phyloP scores from a whole-genome alignment of 2,888 invertebrate species.

The Liodrosophila aerea region DNA sequence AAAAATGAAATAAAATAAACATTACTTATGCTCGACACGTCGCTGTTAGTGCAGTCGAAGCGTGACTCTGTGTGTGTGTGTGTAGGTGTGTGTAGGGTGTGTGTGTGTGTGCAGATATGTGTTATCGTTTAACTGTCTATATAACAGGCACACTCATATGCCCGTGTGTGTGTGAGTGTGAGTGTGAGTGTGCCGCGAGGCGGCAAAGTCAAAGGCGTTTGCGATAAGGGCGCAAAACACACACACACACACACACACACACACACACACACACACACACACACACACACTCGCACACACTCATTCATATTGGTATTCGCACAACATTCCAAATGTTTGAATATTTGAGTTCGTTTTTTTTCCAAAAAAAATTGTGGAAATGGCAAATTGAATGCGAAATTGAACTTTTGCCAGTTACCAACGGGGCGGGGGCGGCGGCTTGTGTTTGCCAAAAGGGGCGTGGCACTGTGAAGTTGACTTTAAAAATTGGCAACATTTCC shows the following conservation, averaged over 20 bases:
- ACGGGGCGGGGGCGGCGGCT: background rate
- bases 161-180: constrained; percentile 10
- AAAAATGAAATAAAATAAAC: constrained; percentile 53
- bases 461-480: constrained; percentile 8
- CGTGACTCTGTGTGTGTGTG: constrained; percentile 27
- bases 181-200: constrained; percentile 8
- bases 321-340: constrained; percentile 51
- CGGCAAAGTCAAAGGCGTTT: constrained; percentile 53
- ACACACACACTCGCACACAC: background rate
- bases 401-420: constrained; percentile 63
- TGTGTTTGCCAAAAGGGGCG: background rate
- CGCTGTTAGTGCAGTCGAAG: constrained; percentile 53
- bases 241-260: constrained; percentile 6
- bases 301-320: constrained; percentile 13
- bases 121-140: constrained; percentile 63
- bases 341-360: constrained; percentile 24
- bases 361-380: constrained; percentile 57
- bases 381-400: constrained; percentile 75
- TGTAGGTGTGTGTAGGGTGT: constrained; percentile 22
- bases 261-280: background rate
- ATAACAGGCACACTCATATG: constrained; percentile 19
- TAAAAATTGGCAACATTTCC: constrained; percentile 56
- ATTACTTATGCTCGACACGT: constrained; percentile 71
- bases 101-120: constrained; percentile 14
- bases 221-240: constrained; percentile 57